Percentiles rank a stretch among this genome's conserved stretches.
Conservation (phyloP, 2,113 vertebrate species). For the Phaethon lepturus region DNA sequence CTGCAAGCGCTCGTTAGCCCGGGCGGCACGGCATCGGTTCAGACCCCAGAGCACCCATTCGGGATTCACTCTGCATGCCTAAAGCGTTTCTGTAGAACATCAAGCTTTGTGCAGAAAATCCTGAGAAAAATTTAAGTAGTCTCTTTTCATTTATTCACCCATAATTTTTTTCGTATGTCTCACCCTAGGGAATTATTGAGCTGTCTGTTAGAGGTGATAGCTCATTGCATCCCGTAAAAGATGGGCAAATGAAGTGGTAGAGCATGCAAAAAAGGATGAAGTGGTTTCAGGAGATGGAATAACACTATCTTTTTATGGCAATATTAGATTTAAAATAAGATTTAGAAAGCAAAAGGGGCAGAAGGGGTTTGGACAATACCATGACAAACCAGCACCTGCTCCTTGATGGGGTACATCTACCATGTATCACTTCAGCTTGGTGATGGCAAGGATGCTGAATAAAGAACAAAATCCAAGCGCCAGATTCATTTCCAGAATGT, state of each 20-base stretch:
- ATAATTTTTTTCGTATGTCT: neutral
- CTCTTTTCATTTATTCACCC: neutral
- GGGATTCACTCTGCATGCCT: neutral
- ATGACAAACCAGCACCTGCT: neutral
- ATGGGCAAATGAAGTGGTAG: neutral
- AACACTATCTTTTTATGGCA: neutral
- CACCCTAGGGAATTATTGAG: neutral
- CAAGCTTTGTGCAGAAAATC: neutral
- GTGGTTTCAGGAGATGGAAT: neutral
- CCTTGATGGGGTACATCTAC: neutral
- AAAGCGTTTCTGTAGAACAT: neutral
- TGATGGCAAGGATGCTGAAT: neutral
- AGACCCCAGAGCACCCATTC: neutral
- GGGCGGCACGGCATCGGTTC: neutral
- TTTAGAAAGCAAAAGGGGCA: neutral
- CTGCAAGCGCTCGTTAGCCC: rapidly evolving
- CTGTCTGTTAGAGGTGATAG: neutral
- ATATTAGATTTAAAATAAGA: neutral
- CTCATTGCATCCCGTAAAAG: neutral
- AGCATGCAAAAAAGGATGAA: neutral
- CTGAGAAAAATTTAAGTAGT: neutral
- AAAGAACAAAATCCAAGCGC: neutral
- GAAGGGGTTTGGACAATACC: neutral
- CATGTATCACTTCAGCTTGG: neutral
- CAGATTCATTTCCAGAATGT: neutral